Conservation (phyloP, 2,888 invertebrate species). For the Ischnura elegans region DNA sequence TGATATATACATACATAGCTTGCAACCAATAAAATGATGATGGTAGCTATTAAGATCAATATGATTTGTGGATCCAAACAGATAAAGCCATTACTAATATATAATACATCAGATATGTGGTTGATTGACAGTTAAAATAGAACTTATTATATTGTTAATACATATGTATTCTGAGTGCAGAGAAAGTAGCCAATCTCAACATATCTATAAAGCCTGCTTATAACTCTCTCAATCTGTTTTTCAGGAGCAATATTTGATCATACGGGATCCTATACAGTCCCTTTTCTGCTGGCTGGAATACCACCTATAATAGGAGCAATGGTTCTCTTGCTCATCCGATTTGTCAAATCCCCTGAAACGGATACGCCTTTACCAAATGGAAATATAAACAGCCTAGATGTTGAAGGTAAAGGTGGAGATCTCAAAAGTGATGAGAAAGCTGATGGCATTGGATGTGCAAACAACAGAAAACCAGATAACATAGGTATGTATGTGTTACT, state of each 20-base stretch:
- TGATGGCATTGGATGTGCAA: background rate
- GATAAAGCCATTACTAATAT: no score
- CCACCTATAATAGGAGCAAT: slow-evolving; percentile 91
- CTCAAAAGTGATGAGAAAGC: background rate
- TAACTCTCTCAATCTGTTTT: slow-evolving; percentile 69
- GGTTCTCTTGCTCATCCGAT: slow-evolving; percentile 84
- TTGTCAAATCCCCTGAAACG: slow-evolving; percentile 76
- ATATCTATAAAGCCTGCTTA: no score
- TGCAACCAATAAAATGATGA: no score
- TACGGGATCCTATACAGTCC: slow-evolving; percentile 84
- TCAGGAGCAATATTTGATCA: slow-evolving; percentile 78
- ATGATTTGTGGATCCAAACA: no score
- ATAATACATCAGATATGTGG: no score
- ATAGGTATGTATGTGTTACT: slow-evolving; percentile 39
- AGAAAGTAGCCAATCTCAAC: no score
- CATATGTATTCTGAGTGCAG: no score
- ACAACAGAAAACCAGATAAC: slow-evolving; percentile 41
- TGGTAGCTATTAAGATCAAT: no score
- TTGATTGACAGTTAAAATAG: no score
- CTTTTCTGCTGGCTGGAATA: slow-evolving; percentile 90
- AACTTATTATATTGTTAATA: no score
- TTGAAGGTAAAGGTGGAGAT: background rate
- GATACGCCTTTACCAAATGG: slow-evolving; percentile 5
- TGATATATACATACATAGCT: no score
- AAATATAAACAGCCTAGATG: background rate